Percentiles rank a stretch among this genome's conserved stretches.
phyloP scores from a whole-genome alignment of 1,140 invertebrate species.

The Scaptomyza graminum region DNA sequence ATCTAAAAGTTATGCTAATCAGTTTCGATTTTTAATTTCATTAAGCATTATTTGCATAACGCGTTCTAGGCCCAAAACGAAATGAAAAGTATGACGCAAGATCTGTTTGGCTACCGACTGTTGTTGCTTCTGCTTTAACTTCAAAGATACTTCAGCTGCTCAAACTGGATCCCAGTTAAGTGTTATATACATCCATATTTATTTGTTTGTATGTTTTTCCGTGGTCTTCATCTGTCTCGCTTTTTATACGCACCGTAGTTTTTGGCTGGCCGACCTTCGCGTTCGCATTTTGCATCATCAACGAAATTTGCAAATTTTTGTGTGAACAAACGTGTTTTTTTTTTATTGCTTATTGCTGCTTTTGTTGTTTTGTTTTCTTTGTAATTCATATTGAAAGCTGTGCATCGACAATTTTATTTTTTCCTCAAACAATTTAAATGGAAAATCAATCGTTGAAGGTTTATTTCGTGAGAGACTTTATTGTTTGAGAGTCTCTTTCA shows the following conservation, averaged over 20 bases:
- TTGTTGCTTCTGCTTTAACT: neutral
- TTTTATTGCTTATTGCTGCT: neutral
- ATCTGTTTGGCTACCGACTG: neutral
- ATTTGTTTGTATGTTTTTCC: constrained; percentile 15
- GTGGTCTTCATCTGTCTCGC: constrained; percentile 31
- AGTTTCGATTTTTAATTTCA: constrained; percentile 4
- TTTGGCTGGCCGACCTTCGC: constrained; percentile 34
- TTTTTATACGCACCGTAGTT: constrained; percentile 22
- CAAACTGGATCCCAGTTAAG: neutral
- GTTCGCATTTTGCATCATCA: constrained; percentile 43
- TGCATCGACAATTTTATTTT: constrained; percentile 19
- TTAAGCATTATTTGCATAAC: constrained; percentile 32
- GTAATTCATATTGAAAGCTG: constrained; percentile 51
- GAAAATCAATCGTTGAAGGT: constrained; percentile 18
- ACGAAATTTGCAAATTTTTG: constrained; percentile 47
- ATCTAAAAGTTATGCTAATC: constrained; percentile 17
- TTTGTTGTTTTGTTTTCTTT: constrained; percentile 34
- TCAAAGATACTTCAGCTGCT: neutral
- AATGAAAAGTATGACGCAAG: constrained; percentile 54
- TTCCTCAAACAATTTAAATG: constrained; percentile 33
- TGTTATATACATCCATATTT: neutral
- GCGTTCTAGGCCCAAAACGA: constrained; percentile 45
- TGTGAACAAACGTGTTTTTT: constrained; percentile 19
- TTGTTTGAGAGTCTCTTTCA: neutral
- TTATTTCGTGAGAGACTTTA: constrained; percentile 3